phyloP scores from a whole-genome alignment of 2,888 invertebrate genomes.

The Brachylomia viminalis region DNA sequence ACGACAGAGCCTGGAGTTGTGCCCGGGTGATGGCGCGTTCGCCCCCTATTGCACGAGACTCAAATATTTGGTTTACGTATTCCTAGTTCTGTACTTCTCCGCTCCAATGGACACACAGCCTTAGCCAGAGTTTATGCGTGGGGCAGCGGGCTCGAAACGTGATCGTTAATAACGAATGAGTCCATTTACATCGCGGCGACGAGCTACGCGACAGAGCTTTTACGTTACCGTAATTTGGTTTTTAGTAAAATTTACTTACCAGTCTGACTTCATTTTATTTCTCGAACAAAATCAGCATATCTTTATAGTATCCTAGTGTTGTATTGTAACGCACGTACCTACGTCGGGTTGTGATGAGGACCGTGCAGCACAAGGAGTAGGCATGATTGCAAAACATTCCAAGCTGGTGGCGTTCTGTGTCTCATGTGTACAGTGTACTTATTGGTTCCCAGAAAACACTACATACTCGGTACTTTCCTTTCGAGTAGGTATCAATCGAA shows the following conservation, averaged over 20 bases:
- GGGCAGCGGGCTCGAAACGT: slow-evolving; percentile 4
- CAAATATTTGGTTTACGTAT: not conserved
- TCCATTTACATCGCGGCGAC: slow-evolving; percentile 16
- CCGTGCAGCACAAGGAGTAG: not conserved
- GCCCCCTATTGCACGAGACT: too few relatives aligned
- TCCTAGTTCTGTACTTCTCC: not conserved
- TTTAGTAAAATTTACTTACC: not conserved
- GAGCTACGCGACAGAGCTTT: slow-evolving; percentile 5
- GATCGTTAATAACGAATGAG: slow-evolving; percentile 45
- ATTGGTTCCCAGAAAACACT: not conserved
- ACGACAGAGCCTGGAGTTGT: not conserved
- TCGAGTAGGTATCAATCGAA: not conserved
- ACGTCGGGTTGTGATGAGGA: too few relatives aligned
- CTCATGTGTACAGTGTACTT: not conserved
- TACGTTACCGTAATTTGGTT: not conserved
- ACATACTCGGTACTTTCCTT: not conserved
- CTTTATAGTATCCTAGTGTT: not conserved
- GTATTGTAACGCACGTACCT: not conserved
- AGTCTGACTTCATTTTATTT: not conserved
- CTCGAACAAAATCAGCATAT: not conserved
- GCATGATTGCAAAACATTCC: not conserved
- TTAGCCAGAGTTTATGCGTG: not conserved
- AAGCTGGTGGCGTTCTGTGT: not conserved
- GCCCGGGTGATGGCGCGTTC: not conserved
- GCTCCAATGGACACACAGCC: not conserved